Evolutionary conservation across 2,888 invertebrate genomes (phyloP), one percentile per base, ranked within the genome.

Genomic region (Trissolcus brochymenae): DNA sequence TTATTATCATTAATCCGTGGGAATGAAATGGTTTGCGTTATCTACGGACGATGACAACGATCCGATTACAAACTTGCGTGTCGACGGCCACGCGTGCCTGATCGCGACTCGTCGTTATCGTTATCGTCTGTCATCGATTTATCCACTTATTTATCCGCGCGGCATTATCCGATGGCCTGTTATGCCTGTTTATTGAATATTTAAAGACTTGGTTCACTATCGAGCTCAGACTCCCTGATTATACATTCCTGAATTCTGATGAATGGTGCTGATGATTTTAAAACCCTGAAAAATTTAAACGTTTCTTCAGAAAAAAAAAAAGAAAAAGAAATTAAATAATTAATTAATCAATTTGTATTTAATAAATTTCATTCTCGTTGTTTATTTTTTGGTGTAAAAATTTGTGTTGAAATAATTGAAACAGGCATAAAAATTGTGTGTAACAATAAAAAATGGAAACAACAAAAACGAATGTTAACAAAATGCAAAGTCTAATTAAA

Each of bases 101-200:
- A 46, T 55, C 60, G 70, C 67, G 35, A 64, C 59, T 66, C 71
- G 61, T 56, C 60, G 66, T 67, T 65, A 71, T 71, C 76, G 67
- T 76, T 71, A 76, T 76, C 71, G 62, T 71, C 71, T 62, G 76
- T 71, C 76, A 71, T 76, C 76, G 76, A 71, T 76, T 76, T 76
- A 67, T 71, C 71, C 62, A 59, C 60, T 71, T 67, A 71, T 66
- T 68, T 64, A 68, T 62, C 62, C 59, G 43, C 57, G 61, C 62
- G 56, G 70, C 61, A 64, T 62, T 72, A 53, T 46, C 65, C 65
- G 57, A 64, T 64, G 59, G 65, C 72, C 54, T 72, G 72, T 72
- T 72, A 64, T 59, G 72, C 60, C 65, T 72, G 59, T 65, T 65
- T 65, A 65, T 65, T 60, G 72, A 65, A 72, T 72, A 65, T 55